Evolutionary conservation across 2,113 vertebrate genomes (phyloP).

Genomic region (Epinephelus cyanopodus): DNA sequence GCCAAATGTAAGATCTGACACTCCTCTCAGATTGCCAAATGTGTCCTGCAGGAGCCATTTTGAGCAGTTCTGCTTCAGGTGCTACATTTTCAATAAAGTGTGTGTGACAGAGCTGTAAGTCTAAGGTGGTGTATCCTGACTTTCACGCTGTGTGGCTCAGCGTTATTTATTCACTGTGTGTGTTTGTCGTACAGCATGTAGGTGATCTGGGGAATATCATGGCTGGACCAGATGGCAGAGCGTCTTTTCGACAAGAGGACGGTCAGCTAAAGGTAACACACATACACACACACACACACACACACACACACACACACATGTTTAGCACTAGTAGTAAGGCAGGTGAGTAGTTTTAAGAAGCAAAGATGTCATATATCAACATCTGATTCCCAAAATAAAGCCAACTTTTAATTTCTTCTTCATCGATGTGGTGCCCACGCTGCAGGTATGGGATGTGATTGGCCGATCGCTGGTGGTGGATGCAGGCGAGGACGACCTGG

Average conservation of each 20-base stretch:
- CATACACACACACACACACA: slow-evolving; percentile 1
- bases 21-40: slow-evolving; percentile 5
- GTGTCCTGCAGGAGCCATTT: background rate
- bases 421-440: background rate
- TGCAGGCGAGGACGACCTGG: slow-evolving; percentile 90
- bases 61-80: slow-evolving; percentile 14
- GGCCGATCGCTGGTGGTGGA: slow-evolving; percentile 93
- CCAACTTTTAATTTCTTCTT: background rate
- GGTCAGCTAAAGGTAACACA: slow-evolving; percentile 86
- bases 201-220: slow-evolving; percentile 93
- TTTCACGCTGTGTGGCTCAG: background rate
- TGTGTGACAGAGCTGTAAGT: background rate
- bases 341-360: background rate
- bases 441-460: slow-evolving; percentile 92
- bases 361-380: background rate
- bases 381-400: background rate
- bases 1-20: background rate
- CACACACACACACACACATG: background rate
- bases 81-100: slow-evolving; percentile 3
- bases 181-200: slow-evolving; percentile 81
- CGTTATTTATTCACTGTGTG: background rate
- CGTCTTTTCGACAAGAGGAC: slow-evolving; percentile 89
- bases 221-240: slow-evolving; percentile 84
- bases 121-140: background rate
- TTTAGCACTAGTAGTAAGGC: background rate